Base-by-base conservation (phyloP, 1,140 invertebrate species). In the Gonioctena quinquepunctata region DNA sequence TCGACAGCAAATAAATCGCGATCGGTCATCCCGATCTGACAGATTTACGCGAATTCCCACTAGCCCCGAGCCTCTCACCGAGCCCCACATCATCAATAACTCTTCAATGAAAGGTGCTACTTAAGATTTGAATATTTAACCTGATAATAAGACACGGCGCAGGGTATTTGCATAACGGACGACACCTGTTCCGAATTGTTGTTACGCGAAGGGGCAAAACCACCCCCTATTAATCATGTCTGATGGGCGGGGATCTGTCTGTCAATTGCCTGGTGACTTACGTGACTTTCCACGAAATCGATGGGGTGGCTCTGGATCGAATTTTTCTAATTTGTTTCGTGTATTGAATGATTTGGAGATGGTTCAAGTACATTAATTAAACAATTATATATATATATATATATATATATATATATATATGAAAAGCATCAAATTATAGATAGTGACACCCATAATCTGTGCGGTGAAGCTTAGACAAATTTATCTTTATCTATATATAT, bases 51-150 rank as follows among this genome's bases (percentile, higher is more conserved):
- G 48, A 67, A 67, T 50, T 61, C 68, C 23, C 22, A n/a, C 11
- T 42, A 42, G 7, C 1, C 33, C 33, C 33, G n/a, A n/a, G n/a
- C n/a, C n/a, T n/a, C n/a, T n/a, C n/a, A n/a, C 33, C 69, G 42
- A 63, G 26, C 33, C 54, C 56, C 56, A 66, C 28, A 57, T 66
- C 75, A 76, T 76, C 75, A 76, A 76, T 76, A 76, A 76, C 70
- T 69, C 64, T 22, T 48, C 64, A 74, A 59, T 74, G 75, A 76
- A 76, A 76, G 75, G 72, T 76, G 75, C 75, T 76, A 76, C 75
- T 76, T 76, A 76, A 52, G 69, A 73, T 74, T 76, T 76, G 68
- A 76, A 76, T 76, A 76, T 76, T 76, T 76, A 76, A 76, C 67
- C 67, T 63, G 72, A 74, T 76, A 76, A 76, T 76, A 71, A 74